Percentiles rank a stretch among this genome's conserved stretches.
Evolutionary conservation across 2,797 vertebrate species (phyloP).

Genomic region (Argentina silus): DNA sequence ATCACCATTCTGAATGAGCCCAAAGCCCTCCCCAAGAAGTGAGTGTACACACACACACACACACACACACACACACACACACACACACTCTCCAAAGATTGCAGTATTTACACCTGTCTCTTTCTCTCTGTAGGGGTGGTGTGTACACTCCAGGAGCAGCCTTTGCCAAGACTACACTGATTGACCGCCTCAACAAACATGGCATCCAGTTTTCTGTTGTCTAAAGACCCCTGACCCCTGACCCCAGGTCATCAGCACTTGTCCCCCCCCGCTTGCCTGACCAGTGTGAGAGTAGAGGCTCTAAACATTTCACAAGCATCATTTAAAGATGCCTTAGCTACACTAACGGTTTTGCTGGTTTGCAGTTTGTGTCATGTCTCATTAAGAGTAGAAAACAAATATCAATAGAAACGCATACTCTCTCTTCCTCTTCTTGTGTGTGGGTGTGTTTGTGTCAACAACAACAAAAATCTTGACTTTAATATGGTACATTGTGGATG

Average conservation of each 20-base stretch:
- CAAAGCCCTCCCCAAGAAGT: conserved; percentile 86
- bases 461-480: too few species aligned
- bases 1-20: conserved; percentile 88
- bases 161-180: conserved; percentile 89
- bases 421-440: neutral
- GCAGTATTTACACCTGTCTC: neutral
- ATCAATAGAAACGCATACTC: neutral
- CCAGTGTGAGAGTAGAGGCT: neutral
- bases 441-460: neutral
- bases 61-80: neutral
- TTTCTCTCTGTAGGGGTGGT: conserved; percentile 81
- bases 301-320: neutral
- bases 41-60: conserved; percentile 56
- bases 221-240: conserved; percentile 65
- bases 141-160: conserved; percentile 92
- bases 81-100: neutral
- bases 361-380: neutral
- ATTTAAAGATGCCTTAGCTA: too few species aligned
- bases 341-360: neutral
- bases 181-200: conserved; percentile 87
- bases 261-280: neutral
- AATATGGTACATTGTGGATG: neutral
- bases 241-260: conserved; percentile 44
- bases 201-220: conserved; percentile 92
- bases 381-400: neutral